Conservation (phyloP, 1,140 invertebrate genomes). For the Meloidogyne floridensis region DNA sequence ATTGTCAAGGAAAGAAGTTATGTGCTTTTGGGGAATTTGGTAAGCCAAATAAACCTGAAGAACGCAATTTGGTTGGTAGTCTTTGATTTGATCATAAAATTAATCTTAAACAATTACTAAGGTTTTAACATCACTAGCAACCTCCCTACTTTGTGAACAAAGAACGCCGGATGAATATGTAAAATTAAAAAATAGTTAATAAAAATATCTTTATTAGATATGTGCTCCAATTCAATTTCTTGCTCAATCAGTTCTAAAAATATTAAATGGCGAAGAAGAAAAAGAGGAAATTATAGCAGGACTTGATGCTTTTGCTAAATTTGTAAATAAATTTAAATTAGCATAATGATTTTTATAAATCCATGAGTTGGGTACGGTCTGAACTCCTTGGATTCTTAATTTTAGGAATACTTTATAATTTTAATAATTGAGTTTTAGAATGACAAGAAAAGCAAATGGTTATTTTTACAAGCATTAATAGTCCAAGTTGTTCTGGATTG, state of each 20-base stretch:
- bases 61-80: constrained; percentile 36
- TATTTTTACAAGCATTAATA: constrained; percentile 31
- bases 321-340: constrained; percentile 8
- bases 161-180: constrained; percentile 45
- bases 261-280: constrained; percentile 18
- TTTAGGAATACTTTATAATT: background rate
- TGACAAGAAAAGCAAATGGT: background rate
- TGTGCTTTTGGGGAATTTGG: constrained; percentile 46
- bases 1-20: constrained; percentile 32
- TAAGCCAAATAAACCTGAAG: constrained; percentile 15
- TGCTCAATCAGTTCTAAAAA: constrained; percentile 14
- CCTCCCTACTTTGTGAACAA: constrained; percentile 50
- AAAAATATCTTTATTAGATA: constrained; percentile 7
- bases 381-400: too few species aligned
- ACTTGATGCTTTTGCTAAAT: constrained; percentile 2
- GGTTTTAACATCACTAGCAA: constrained; percentile 41
- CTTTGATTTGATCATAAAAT: too few species aligned
- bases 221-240: constrained; percentile 30
- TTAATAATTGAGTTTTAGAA: constrained; percentile 14
- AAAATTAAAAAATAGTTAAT: constrained; percentile 12
- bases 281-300: background rate
- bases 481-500: constrained; percentile 33
- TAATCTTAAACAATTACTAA: constrained; percentile 8
- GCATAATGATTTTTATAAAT: too few species aligned
- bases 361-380: too few species aligned